Conservation (phyloP, 2,113 vertebrate genomes). For the Saccopteryx leptura region DNA sequence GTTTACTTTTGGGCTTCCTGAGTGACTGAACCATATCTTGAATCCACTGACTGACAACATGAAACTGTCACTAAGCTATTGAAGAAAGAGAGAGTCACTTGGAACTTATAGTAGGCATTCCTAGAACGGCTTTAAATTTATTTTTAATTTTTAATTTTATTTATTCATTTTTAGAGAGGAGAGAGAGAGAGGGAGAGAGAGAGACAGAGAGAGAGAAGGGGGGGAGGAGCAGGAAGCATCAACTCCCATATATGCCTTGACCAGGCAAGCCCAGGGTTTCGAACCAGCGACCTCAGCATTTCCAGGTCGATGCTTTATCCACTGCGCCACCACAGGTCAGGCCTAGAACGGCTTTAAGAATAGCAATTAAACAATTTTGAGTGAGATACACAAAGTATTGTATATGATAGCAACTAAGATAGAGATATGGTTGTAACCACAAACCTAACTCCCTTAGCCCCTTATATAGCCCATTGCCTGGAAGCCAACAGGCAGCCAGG, state of each 20-base stretch:
- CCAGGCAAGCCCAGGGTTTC: no score
- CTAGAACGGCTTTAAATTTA: conserved; percentile 15
- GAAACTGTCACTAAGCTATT: conserved; percentile 3
- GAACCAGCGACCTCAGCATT: no score
- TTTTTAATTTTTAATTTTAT: no score
- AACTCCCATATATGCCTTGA: no score
- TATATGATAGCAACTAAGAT: not conserved
- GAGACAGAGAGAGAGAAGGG: no score
- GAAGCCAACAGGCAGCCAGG: not conserved
- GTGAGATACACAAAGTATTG: not conserved
- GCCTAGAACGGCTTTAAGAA: conserved; percentile 16
- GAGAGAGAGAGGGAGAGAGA: no score
- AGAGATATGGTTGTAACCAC: not conserved
- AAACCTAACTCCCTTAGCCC: not conserved
- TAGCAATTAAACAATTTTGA: conserved; percentile 38
- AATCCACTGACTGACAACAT: conserved; percentile 9
- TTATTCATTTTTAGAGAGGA: no score
- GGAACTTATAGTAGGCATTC: not conserved
- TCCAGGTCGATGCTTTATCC: no score
- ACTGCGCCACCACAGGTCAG: no score
- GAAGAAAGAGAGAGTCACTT: conserved; percentile 25
- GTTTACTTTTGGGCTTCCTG: not conserved
- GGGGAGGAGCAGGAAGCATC: no score
- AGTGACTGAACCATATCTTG: conserved; percentile 45
- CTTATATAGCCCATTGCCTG: not conserved